Conservation (phyloP, 2,888 invertebrate genomes). For the Philonicus albiceps region DNA sequence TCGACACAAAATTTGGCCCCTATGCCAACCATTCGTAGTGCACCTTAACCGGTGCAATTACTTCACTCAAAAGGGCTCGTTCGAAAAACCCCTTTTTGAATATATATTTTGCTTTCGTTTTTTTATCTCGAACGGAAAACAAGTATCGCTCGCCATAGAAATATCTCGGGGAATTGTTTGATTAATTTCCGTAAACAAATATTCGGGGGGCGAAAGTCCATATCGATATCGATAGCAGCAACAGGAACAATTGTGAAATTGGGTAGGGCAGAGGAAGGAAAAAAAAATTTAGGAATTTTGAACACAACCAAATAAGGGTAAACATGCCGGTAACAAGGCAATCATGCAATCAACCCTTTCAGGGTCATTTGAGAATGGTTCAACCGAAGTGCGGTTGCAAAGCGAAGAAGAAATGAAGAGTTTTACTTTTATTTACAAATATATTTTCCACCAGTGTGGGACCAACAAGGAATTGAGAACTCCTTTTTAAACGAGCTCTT, state of each 20-base stretch:
- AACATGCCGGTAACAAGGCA: neutral
- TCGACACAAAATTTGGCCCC: neutral
- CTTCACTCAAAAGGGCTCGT: neutral
- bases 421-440: neutral
- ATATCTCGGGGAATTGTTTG: neutral
- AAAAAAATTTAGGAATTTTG: neutral
- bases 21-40: neutral
- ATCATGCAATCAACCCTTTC: neutral
- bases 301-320: neutral
- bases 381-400: neutral
- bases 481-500: neutral
- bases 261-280: neutral
- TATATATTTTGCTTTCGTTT: neutral
- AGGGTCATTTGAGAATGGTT: neutral
- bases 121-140: neutral
- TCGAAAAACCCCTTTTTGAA: neutral
- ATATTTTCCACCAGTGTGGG: neutral
- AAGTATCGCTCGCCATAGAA: neutral
- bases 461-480: neutral
- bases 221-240: neutral
- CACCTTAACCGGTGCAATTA: neutral
- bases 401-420: neutral
- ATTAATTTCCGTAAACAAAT: neutral
- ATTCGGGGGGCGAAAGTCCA: neutral
- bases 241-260: neutral